phyloP scores from a whole-genome alignment of 2,888 invertebrate genomes.

The Mesoligia furuncula region DNA sequence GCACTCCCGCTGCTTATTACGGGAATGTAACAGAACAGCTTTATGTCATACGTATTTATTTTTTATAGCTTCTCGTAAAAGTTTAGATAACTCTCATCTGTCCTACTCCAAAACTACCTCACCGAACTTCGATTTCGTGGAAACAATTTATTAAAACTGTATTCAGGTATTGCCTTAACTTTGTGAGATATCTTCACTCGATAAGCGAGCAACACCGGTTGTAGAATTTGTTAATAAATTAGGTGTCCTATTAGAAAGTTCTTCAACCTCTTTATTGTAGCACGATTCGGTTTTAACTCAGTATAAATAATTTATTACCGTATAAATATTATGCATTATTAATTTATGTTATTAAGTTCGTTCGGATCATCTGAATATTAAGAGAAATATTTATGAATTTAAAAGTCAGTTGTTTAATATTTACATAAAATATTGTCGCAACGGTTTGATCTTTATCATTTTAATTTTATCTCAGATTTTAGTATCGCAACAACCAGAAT shows the following conservation, averaged over 20 bases:
- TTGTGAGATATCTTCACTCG: conserved; percentile 62
- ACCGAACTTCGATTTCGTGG: conserved; percentile 73
- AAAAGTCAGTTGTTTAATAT: conserved; percentile 31
- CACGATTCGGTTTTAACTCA: conserved; percentile 36
- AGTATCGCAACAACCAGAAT: conserved; percentile 21
- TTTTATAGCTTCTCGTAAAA: conserved; percentile 80
- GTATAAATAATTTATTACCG: conserved; percentile 37
- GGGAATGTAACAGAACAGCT: conserved; percentile 78
- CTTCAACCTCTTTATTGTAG: conserved; percentile 49
- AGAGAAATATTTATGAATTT: conserved; percentile 23
- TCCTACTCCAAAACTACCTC: conserved; percentile 68
- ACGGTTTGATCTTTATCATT: conserved; percentile 32
- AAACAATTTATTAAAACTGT: conserved; percentile 75
- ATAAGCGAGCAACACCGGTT: conserved; percentile 61
- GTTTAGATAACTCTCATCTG: conserved; percentile 68
- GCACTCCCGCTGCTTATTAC: conserved; percentile 78
- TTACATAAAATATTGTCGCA: conserved; percentile 41
- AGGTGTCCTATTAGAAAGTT: conserved; percentile 60
- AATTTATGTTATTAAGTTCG: conserved; percentile 42
- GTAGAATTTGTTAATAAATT: conserved; percentile 63
- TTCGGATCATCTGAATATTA: conserved; percentile 36
- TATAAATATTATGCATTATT: conserved; percentile 56
- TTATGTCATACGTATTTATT: conserved; percentile 76
- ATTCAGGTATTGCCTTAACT: conserved; percentile 64
- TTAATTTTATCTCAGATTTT: conserved; percentile 40